Base-by-base conservation (phyloP, 2,888 invertebrate genomes). In the Caenorhabditis afra region DNA sequence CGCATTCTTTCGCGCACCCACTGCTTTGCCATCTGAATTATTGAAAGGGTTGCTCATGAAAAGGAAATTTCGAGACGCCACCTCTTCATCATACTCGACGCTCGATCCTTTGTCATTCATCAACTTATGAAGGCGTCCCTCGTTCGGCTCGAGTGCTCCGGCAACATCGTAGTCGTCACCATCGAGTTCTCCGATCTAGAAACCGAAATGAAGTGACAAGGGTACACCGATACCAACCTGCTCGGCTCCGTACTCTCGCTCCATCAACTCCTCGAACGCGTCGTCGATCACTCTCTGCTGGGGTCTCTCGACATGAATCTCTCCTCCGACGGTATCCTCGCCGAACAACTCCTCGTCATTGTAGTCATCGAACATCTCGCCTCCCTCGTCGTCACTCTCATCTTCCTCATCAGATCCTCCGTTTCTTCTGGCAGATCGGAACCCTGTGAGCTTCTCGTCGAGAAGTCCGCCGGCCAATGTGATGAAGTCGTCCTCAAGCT, bases 401-500 rank as follows among this genome's bases (percentile, higher is more conserved):
- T 75, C 81, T 45, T 81, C 67, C 7, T 82, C 82, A 37, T 81
- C 81, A 2, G 80, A 79, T 23, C 81, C 81, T 16, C 52, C 77
- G 58, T 50, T 74, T 12, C 61, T 20, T 58, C 62, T 74, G 11
- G 35, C 50, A 12, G 53, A 35, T 7, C 67, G 41, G 23, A 20
- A 81, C 16, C 41, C n/a, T 2, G 67, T 75, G 12, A 61, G 49
- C 16, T 70, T 66, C 29, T 85, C 85, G 18, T 79, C 81, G 7
- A 85, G 20, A 14, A 78, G 58, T 47, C 85, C 87, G 92, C 95
- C 94, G 0, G 96, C 97, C 74, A 95, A 91, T 86, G 94, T 92
- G 55, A 97, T 93, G 90, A 98, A 97, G 91, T 98, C 94, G 91
- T 98, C 97, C 84, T 97, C 97, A 3, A 98, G 91, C 82, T 94